phyloP scores from a whole-genome alignment of 2,113 vertebrate species.

The Elephantulus edwardii region DNA sequence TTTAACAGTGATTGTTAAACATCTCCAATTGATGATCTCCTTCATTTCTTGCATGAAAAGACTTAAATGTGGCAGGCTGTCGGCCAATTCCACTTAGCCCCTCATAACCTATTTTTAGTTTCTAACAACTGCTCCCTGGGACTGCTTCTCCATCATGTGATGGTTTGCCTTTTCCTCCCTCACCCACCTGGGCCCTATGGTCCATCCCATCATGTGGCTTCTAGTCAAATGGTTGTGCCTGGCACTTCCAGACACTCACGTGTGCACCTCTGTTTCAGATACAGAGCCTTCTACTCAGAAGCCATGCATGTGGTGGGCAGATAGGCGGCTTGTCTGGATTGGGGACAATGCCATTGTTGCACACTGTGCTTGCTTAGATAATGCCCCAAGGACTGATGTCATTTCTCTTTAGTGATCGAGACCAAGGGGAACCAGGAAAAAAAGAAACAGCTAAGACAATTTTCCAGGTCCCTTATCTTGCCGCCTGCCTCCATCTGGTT shows the following conservation, averaged over 20 bases:
- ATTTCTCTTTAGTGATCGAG: constrained; percentile 14
- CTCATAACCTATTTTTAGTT: constrained; percentile 1
- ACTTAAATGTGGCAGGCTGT: constrained; percentile 12
- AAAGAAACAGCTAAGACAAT: not conserved
- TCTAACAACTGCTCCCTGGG: constrained; percentile 51
- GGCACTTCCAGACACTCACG: not conserved
- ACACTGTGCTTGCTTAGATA: constrained; percentile 25
- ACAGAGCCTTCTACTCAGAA: constrained; percentile 10
- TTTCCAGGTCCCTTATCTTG: constrained; percentile 5
- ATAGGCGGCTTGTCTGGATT: constrained; percentile 39
- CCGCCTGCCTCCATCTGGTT: no score
- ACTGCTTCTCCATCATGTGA: not conserved
- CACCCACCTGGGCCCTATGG: constrained; percentile 32
- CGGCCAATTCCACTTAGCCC: constrained; percentile 2
- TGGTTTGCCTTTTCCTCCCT: constrained; percentile 3
- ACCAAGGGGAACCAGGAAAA: not conserved
- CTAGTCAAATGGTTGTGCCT: constrained; percentile 11
- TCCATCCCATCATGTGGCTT: not conserved
- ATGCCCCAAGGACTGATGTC: constrained; percentile 18
- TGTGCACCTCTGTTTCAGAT: constrained; percentile 20
- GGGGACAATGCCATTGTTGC: not conserved
- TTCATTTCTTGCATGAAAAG: constrained; percentile 33
- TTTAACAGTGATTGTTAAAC: not conserved
- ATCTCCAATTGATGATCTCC: constrained; percentile 5
- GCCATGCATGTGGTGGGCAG: constrained; percentile 33